Evolutionary conservation across 2,797 vertebrate species (phyloP), one percentile per base, ranked within the genome.

Genomic region (Mallotus villosus): DNA sequence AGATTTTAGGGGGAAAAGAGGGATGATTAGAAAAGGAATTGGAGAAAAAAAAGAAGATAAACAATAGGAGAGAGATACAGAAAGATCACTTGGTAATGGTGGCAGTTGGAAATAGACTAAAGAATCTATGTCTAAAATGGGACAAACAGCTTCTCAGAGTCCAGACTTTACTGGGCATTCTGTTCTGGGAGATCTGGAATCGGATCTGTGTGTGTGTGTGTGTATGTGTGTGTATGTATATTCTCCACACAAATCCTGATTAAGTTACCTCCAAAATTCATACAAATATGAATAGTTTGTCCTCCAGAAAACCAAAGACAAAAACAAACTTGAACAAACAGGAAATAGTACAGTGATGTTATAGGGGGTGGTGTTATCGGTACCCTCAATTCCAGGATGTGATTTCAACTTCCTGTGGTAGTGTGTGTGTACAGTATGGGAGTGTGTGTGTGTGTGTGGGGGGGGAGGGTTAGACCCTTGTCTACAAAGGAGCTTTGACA

Each of bases 371-470:
- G 37, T 41, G 65, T 78, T 81, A 79, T 85, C 82, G 22, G 72
- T 64, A 80, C 70, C 62, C 73, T 92, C 82, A 91, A 92, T 91
- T 80, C 81, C 78, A 90, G 93, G 92, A 93, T 82, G 85, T 89
- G 85, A 90, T 79, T 74, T 82, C 81, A 86, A 75, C 81, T 92
- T 92, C 91, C 92, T 90, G 87, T 60, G 34, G 21, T 76, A 68
- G 17, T 68, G 81, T 81, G 41, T 46, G 41, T 46, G 11, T 46
- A 14, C 41, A 37, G 8, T 46, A 46, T 46, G 41, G 41, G 9
- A 14, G 9, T 14, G 12, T 14, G 9, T 46, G 41, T 11, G 12
- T 11, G 41, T 46, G 41, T 7, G 8, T n/a, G 37, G 37, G 41
- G 37, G 32, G 41, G 41, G 9, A 76, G 63, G 78, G 73, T 81